Conservation (phyloP, 1,140 invertebrate species). For the Plodia interpunctella region DNA sequence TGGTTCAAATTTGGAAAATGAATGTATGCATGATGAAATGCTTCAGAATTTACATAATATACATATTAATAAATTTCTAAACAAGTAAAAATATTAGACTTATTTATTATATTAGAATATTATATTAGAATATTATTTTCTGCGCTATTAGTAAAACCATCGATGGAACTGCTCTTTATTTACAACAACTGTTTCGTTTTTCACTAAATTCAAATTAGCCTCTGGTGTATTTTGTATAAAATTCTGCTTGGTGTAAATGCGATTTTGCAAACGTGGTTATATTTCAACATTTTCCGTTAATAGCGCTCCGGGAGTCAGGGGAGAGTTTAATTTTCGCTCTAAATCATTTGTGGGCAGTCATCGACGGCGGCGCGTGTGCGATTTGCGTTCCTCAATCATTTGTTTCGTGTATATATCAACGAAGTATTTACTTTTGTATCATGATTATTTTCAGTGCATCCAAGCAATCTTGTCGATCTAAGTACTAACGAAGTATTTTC, state of each 20-base stretch:
- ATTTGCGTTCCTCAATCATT: slow-evolving; percentile 17
- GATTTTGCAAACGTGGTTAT: background rate
- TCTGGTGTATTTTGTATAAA: background rate
- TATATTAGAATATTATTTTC: no score
- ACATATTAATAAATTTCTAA: no score
- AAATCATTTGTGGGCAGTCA: slow-evolving; percentile 49
- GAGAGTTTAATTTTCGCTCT: slow-evolving; percentile 33
- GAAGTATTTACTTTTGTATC: no score
- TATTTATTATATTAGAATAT: no score
- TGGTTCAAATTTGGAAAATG: no score
- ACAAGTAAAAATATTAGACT: no score
- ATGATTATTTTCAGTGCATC: no score
- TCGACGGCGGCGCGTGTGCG: slow-evolving; percentile 38
- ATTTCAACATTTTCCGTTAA: slow-evolving; percentile 11
- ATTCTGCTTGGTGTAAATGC: background rate
- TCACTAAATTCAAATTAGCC: background rate
- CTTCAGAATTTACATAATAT: no score
- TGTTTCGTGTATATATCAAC: background rate
- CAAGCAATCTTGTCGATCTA: slow-evolving; percentile 3
- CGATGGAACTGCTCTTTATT: no score
- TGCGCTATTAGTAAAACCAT: no score
- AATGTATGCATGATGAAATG: no score
- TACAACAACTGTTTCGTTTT: background rate
- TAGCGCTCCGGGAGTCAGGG: slow-evolving; percentile 11
- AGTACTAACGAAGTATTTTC: background rate